Evolutionary conservation across 2,113 vertebrate genomes (phyloP), one percentile per base, ranked within the genome.

Genomic region (Variabilichromis moorii): DNA sequence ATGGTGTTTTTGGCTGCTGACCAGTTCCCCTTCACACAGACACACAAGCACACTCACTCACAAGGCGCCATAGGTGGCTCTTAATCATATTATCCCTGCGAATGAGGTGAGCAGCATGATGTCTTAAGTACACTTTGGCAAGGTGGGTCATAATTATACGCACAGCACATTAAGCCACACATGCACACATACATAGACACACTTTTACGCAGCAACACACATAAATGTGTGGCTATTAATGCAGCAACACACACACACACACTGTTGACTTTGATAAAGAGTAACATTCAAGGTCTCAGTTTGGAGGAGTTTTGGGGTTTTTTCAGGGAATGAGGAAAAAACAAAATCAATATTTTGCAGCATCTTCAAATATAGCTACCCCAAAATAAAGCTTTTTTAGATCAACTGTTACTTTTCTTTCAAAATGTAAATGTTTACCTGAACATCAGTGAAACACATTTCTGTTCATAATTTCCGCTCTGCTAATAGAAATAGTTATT

Each of bases 1-100:
- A 95, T 94, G 92, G 88, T 81, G 68, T 78, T 87, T 84, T 93
- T 96, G 96, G 95, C 95, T 81, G 66, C 47, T 82, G 88, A 95
- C 93, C 95, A 96, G 89, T n/a, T 86, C 68, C 71, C 33, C 59
- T 57, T 9, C 59, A 85, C 45, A 88, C 68, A 81, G 71, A 86
- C 91, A 82, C 81, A 82, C 86, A 87, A 81, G 66, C 78, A 73
- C 82, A 80, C 76, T 79, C 79, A 73, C 59, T 40, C 68, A 71
- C 81, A 83, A 78, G 78, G 55, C 82, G 2, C 90, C 79, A 81
- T 87, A 90, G 93, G 94, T 83, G 86, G 86, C 87, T 91, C 88
- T 88, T 95, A 93, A 95, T 95, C 92, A 94, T 84, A 94, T 95
- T 93, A 95, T 91, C 88, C 84, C 79, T 82, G 89, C 8, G 85